A percentile compares a stretch with the other conserved stretches of the same genome.
These are phyloP conservation scores for Pipistrellus pipistrellus DNA, from an alignment of 2,797 vertebrate genomes.

Conservation along the genomic window DNA sequence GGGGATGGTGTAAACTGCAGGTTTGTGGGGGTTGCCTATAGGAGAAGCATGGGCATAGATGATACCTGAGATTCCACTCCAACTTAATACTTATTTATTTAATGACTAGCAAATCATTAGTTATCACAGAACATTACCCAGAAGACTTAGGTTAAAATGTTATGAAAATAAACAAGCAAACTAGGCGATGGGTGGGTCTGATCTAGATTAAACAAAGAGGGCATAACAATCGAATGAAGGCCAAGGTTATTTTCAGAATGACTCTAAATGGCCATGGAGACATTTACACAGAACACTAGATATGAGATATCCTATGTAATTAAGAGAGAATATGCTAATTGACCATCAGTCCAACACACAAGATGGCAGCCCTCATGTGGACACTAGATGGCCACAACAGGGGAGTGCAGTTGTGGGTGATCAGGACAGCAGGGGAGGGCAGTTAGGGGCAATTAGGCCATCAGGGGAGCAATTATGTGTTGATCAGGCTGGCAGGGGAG, in stretches of 20 bases:
- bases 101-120: background rate
- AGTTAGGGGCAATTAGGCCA: too few relatives aligned
- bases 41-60: accelerated
- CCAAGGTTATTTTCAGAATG: background rate
- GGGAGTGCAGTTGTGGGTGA: too few relatives aligned
- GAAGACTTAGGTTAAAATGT: background rate
- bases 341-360: too few relatives aligned
- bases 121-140: background rate
- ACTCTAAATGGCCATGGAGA: background rate
- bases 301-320: background rate
- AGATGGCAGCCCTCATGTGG: too few relatives aligned
- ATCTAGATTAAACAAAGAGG: background rate
- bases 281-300: background rate
- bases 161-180: background rate
- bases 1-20: accelerated
- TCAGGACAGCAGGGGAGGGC: too few relatives aligned
- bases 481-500: too few relatives aligned
- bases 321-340: too few relatives aligned
- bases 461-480: too few relatives aligned
- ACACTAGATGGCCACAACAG: too few relatives aligned
- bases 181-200: accelerated
- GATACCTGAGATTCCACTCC: background rate
- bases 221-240: accelerated
- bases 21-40: accelerated
- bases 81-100: background rate